Conservation (phyloP, 2,113 vertebrate species). For the Rhagologus leucostigma region DNA sequence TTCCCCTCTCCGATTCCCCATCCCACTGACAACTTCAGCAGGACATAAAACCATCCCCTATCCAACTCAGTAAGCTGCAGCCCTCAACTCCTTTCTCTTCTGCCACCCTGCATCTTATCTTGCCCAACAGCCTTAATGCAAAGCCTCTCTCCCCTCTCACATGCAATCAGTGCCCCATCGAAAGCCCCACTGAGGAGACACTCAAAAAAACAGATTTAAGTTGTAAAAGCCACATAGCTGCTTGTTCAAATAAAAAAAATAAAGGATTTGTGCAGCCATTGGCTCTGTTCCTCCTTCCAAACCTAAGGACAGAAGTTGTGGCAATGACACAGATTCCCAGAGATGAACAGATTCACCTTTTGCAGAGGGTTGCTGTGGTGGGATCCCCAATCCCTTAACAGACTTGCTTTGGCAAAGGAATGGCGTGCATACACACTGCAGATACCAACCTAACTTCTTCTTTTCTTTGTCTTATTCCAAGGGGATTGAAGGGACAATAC, state of each 20-base stretch:
- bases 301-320: background rate
- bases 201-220: background rate
- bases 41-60: background rate
- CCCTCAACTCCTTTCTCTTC: background rate
- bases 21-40: background rate
- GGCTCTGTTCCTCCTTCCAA: background rate
- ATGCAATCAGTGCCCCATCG: background rate
- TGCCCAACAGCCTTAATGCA: background rate
- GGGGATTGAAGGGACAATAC: background rate
- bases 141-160: background rate
- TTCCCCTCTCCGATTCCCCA: background rate
- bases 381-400: background rate
- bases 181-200: background rate
- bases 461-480: background rate
- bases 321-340: background rate
- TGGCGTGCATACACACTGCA: fast-evolving
- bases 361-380: background rate
- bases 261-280: background rate
- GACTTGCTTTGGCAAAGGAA: background rate
- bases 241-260: background rate
- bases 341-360: background rate
- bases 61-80: background rate
- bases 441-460: background rate
- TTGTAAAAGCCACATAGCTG: background rate
- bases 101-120: background rate